These are phyloP conservation scores for Elanus axillaris DNA, from an alignment of 2,113 vertebrate genomes.

Conservation along the genomic window DNA sequence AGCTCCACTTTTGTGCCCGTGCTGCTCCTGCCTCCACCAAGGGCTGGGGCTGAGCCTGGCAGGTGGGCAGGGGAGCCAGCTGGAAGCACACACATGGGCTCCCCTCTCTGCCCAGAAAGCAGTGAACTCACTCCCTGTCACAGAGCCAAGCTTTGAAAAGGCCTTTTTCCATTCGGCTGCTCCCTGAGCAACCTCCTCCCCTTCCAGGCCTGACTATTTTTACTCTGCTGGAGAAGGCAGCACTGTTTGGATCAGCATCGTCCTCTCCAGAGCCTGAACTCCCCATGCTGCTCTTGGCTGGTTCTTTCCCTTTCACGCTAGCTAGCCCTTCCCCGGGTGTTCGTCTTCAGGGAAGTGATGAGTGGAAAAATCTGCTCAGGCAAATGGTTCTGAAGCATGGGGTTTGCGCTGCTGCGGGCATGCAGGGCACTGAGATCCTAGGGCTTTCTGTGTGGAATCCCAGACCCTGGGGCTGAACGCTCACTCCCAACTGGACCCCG, in stretches of 20 bases:
- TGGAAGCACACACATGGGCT: neutral
- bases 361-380: constrained; percentile 38
- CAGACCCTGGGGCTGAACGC: neutral
- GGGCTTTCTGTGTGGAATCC: neutral
- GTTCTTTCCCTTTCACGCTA: neutral
- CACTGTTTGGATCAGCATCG: neutral
- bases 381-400: neutral
- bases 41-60: neutral
- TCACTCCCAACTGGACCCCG: accelerated
- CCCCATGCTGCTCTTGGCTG: neutral
- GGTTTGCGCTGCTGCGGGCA: accelerated
- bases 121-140: constrained; percentile 5
- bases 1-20: neutral
- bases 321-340: neutral
- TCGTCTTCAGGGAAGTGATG: neutral
- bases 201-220: constrained; percentile 36
- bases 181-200: constrained; percentile 7
- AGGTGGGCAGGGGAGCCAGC: neutral
- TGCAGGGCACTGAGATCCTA: neutral
- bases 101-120: neutral
- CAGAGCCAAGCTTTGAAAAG: constrained; percentile 20
- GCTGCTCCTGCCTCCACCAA: neutral
- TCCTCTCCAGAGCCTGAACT: neutral
- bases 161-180: constrained; percentile 4
- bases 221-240: constrained; percentile 17